Evolutionary conservation across 2,888 invertebrate species (phyloP), one percentile per base, ranked within the genome.

Genomic region (Ariolimax columbianus): DNA sequence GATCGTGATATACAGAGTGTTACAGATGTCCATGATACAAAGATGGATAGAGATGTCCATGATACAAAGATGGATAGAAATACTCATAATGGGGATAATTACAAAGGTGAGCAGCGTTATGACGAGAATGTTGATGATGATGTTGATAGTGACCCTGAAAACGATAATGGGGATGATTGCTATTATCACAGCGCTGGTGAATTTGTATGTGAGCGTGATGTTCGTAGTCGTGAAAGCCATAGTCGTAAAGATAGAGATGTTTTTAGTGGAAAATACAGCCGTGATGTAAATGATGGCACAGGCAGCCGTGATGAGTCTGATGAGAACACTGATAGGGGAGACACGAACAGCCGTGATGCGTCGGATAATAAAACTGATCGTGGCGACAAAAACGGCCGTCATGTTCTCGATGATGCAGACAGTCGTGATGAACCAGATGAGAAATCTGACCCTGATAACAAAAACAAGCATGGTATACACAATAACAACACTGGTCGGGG

Each of bases 381-480:
- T 30, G 66, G 36, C 47, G 36, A 75, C 75, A 85, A 82, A 43
- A 51, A 77, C 40, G 83, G 73, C 17, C 68, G 43, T 47, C 59
- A 70, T 30, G 75, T 73, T 40, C n/a, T 79, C n/a, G 40, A 11
- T n/a, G 66, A 86, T 14, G 40, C 55, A 23, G 47, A n/a, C n/a
- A 77, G 59, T n/a, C 23, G 17, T 11, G 77, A n/a, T 23, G 47
- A 26, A 14, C n/a, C 30, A n/a, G 30, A 43, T 47, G 75, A 47
- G n/a, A 47, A 23, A 26, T n/a, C 14, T 26, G 33, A 43, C 19
- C 17, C 6, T 30, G 38, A 11, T 51, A 17, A 14, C 19, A 33
- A 33, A n/a, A 33, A 19, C n/a, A 17, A n/a, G n/a, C 51, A 51
- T 19, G 75, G 47, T n/a, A 1, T 26, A 36, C 33, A 36, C 23